Evolutionary conservation across 1,140 invertebrate species (phyloP).

Genomic region (Dufourea novaeangliae): DNA sequence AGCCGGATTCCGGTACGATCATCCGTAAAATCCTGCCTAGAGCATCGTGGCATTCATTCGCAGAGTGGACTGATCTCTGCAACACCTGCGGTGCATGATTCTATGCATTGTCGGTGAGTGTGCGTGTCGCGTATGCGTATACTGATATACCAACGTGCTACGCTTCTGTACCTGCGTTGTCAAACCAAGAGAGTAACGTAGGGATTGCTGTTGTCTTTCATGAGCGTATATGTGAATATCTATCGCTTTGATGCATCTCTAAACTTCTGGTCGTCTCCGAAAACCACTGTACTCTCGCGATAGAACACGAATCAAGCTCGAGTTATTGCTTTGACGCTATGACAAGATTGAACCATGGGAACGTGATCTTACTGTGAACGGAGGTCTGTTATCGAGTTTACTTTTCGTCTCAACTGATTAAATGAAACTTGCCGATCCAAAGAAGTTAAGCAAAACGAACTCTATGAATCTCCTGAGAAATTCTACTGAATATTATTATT

Average conservation of each 20-base stretch:
- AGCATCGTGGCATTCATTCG: slow-evolving; percentile 34
- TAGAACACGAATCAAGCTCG: slow-evolving; percentile 40
- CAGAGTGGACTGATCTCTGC: slow-evolving; percentile 49
- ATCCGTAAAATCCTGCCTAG: slow-evolving; percentile 31
- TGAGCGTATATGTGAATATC: slow-evolving; percentile 18
- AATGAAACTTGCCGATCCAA: background rate
- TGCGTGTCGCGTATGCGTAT: slow-evolving; percentile 39
- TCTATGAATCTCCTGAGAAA: background rate
- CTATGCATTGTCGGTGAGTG: slow-evolving; percentile 71
- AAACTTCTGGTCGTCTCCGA: slow-evolving; percentile 4
- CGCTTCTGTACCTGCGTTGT: slow-evolving; percentile 25
- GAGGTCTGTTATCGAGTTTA: slow-evolving; percentile 9
- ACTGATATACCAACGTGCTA: slow-evolving; percentile 12
- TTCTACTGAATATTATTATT: slow-evolving; percentile 16
- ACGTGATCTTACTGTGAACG: slow-evolving; percentile 44
- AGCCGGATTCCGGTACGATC: slow-evolving; percentile 33
- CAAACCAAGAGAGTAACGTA: slow-evolving; percentile 23
- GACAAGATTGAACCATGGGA: slow-evolving; percentile 46
- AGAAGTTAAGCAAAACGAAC: background rate
- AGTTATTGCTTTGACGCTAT: slow-evolving; percentile 65
- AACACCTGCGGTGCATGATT: slow-evolving; percentile 66
- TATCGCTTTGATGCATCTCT: slow-evolving; percentile 17
- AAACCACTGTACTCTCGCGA: slow-evolving; percentile 10
- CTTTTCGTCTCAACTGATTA: background rate
- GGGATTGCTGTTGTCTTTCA: slow-evolving; percentile 19